Evolutionary conservation across 2,797 vertebrate genomes (phyloP).

Genomic region (Amazona ochrocephala): DNA sequence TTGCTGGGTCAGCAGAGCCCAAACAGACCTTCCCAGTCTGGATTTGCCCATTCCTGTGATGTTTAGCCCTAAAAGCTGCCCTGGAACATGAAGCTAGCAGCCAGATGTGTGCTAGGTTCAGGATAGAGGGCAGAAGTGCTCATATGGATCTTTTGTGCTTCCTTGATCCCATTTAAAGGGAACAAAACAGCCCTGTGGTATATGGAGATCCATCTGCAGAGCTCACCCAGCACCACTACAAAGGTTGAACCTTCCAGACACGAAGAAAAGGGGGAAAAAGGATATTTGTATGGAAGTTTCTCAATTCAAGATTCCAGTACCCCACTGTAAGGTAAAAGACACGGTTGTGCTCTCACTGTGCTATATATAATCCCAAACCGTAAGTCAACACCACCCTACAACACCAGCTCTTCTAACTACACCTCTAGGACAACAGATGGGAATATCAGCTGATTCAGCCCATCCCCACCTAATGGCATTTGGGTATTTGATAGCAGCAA

Average conservation of each 20-base stretch:
- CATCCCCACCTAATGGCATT: neutral
- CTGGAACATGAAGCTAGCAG: neutral
- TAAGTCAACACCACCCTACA: fast-evolving
- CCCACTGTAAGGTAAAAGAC: neutral
- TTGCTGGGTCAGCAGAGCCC: neutral
- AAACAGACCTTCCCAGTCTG: fast-evolving
- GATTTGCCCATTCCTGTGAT: neutral
- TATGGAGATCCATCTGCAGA: neutral
- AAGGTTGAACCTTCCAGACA: neutral
- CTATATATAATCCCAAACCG: neutral
- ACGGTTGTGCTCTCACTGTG: fast-evolving
- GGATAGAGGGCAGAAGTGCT: neutral
- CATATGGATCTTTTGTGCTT: neutral
- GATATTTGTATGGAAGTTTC: neutral
- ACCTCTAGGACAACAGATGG: fast-evolving
- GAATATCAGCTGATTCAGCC: neutral
- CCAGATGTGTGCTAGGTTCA: neutral
- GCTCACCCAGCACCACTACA: neutral
- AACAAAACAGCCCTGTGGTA: neutral
- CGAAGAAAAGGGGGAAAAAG: fast-evolving
- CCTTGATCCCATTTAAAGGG: neutral
- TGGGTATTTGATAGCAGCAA: neutral
- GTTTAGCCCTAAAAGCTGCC: neutral
- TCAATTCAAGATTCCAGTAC: neutral
- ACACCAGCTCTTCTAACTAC: neutral